Conservation (phyloP, 2,113 vertebrate genomes). For the Tachycineta bicolor region DNA sequence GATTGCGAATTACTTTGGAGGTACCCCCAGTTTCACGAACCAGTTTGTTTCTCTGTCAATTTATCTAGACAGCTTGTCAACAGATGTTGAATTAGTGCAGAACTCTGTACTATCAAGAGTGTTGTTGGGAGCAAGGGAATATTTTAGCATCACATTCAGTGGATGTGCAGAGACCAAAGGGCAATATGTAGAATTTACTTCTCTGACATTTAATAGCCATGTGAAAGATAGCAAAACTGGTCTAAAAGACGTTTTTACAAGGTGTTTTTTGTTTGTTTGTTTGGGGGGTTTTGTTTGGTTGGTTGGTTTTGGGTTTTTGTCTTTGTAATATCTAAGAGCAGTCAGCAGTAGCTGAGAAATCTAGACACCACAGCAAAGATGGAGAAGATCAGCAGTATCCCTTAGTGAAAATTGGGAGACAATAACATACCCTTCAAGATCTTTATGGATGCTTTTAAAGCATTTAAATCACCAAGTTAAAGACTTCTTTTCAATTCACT, state of each 20-base stretch:
- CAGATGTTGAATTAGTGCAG: background rate
- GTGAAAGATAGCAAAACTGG: background rate
- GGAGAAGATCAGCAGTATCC: background rate
- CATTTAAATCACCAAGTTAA: background rate
- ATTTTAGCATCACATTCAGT: background rate
- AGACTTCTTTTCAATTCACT: background rate
- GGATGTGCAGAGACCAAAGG: background rate
- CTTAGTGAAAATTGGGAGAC: constrained; percentile 5
- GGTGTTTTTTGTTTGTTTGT: background rate
- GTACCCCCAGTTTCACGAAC: background rate
- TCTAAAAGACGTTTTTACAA: background rate
- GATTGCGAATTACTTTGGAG: background rate
- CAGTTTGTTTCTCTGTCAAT: background rate
- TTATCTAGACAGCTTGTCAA: constrained; percentile 5
- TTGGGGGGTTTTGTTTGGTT: no score
- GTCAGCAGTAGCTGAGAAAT: background rate
- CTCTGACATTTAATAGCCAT: background rate
- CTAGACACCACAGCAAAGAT: background rate
- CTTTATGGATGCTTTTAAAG: background rate
- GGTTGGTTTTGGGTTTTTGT: background rate
- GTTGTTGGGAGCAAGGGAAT: background rate
- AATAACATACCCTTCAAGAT: background rate
- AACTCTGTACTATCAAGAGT: background rate
- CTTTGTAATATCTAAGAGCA: background rate
- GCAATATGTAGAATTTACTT: background rate